phyloP scores from a whole-genome alignment of 2,888 invertebrate species.

The Yponomeuta cagnagella region DNA sequence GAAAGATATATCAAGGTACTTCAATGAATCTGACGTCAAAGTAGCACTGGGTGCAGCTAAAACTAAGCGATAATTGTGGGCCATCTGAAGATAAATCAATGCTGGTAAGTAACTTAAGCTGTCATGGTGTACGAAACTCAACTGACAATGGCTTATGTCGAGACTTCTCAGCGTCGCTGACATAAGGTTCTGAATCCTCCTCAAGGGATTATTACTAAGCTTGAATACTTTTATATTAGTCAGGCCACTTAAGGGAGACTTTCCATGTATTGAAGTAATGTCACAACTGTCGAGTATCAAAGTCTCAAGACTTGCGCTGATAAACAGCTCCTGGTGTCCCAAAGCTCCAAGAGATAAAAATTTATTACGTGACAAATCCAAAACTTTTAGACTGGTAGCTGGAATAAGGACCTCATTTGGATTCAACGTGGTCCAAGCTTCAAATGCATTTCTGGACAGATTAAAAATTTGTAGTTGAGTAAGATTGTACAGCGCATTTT shows the following conservation, averaged over 20 bases:
- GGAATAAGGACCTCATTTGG: slow-evolving; percentile 68
- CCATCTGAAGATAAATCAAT: slow-evolving; percentile 76
- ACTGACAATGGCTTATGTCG: slow-evolving; percentile 75
- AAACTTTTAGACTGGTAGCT: slow-evolving; percentile 66
- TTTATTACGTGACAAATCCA: slow-evolving; percentile 81
- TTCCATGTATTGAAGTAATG: slow-evolving; percentile 70
- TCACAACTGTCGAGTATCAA: slow-evolving; percentile 79
- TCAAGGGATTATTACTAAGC: slow-evolving; percentile 70
- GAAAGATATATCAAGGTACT: slow-evolving; percentile 75
- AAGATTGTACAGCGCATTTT: slow-evolving; percentile 67
- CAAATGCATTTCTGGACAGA: slow-evolving; percentile 78
- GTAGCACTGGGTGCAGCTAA: slow-evolving; percentile 52
- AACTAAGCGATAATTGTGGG: slow-evolving; percentile 76
- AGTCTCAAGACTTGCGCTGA: slow-evolving; percentile 73
- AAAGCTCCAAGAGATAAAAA: slow-evolving; percentile 69
- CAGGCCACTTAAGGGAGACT: slow-evolving; percentile 66
- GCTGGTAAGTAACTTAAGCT: slow-evolving; percentile 76
- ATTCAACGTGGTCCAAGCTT: slow-evolving; percentile 73
- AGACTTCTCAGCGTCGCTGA: slow-evolving; percentile 71
- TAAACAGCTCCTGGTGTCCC: slow-evolving; percentile 68
- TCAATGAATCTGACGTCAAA: slow-evolving; percentile 70
- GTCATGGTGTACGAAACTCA: slow-evolving; percentile 64
- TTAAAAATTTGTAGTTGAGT: slow-evolving; percentile 75
- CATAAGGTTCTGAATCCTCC: slow-evolving; percentile 59
- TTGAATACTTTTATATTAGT: slow-evolving; percentile 70